A percentile compares a stretch with the other conserved stretches of the same genome.
Conservation (phyloP, 2,113 vertebrate genomes). For the Oxyruncus cristatus region DNA sequence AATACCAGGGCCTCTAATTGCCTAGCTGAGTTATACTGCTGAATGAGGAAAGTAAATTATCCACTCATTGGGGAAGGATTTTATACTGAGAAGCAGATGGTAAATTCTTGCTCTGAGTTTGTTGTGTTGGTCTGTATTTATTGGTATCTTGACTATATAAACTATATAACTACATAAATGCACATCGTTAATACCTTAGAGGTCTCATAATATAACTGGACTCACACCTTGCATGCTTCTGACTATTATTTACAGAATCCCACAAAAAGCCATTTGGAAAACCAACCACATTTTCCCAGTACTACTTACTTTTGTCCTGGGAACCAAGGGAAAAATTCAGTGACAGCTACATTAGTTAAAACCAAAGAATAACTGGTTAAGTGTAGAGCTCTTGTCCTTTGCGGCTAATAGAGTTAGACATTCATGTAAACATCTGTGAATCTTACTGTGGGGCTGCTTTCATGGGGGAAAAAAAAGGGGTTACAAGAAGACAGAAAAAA, state of each 20-base stretch:
- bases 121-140: not conserved
- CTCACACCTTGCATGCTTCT: not conserved
- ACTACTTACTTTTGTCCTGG: not conserved
- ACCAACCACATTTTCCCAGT: not conserved
- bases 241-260: not conserved
- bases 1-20: not conserved
- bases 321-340: not conserved
- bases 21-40: not conserved
- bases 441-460: slow-evolving; percentile 8
- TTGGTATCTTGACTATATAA: not conserved
- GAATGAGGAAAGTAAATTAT: not conserved
- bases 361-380: not conserved
- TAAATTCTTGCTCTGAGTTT: not conserved
- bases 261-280: not conserved
- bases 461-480: not conserved
- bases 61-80: not conserved
- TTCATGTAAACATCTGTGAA: slow-evolving; percentile 12
- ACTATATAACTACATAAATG: not conserved
- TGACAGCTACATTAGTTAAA: slow-evolving; percentile 13
- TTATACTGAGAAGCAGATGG: not conserved
- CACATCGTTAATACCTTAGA: not conserved
- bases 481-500: not conserved
- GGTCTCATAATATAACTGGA: not conserved
- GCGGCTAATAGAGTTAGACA: not conserved
- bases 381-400: not conserved